Conservation (phyloP, 2,888 invertebrate genomes). For the Polyommatus icarus region DNA sequence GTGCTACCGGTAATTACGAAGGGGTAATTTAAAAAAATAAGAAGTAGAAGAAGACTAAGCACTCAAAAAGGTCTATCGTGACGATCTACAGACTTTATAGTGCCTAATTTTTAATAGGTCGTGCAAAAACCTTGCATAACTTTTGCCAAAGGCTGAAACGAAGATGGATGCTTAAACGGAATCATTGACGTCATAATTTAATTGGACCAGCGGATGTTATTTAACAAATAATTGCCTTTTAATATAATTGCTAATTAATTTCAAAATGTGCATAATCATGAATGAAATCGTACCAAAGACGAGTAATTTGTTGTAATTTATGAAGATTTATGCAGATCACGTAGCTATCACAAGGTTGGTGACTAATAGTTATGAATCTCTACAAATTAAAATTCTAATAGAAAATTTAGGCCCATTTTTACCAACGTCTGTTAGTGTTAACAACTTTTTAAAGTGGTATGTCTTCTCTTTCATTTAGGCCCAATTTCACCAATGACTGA, state of each 20-base stretch:
- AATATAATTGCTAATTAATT: neutral
- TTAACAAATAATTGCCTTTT: neutral
- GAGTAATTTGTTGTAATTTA: neutral
- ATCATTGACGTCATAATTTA: neutral
- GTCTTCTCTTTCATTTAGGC: no score
- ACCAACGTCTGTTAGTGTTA: no score
- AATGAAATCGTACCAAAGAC: neutral
- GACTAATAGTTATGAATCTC: neutral
- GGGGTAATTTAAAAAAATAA: no score
- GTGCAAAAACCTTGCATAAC: neutral
- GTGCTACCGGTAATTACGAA: no score
- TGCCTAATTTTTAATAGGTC: neutral
- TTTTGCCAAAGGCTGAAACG: neutral
- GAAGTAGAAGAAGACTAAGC: no score
- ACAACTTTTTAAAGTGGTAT: no score
- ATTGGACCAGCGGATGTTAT: neutral
- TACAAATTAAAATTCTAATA: neutral
- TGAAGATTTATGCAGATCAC: neutral
- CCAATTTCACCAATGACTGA: no score
- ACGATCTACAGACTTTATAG: neutral
- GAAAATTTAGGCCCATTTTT: neutral
- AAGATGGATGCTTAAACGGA: neutral
- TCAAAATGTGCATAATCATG: neutral
- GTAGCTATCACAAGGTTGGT: neutral
- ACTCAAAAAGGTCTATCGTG: no score